These are phyloP conservation scores for Cosmia pyralina DNA, from an alignment of 2,888 invertebrate species.

Conservation along the genomic window DNA sequence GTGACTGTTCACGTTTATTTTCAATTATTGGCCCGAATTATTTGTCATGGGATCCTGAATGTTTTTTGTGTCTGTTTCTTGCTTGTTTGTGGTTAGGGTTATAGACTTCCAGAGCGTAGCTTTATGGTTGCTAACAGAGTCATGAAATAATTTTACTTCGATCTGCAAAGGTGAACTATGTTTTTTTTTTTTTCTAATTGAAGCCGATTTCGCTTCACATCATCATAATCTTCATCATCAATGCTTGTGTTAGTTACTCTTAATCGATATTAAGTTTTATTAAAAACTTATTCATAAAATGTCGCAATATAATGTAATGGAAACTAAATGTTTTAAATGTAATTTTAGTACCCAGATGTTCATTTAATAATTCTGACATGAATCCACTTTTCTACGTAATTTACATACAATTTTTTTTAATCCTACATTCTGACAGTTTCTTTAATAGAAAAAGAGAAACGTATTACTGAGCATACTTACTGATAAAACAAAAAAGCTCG, in stretches of 20 bases:
- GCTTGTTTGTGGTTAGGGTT: slow-evolving; percentile 3
- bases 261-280: too few relatives aligned
- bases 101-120: neutral
- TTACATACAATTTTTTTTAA: slow-evolving; percentile 16
- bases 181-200: neutral
- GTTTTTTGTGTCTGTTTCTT: slow-evolving; percentile 33
- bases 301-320: neutral
- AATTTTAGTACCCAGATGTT: neutral
- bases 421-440: slow-evolving; percentile 19
- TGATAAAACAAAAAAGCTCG: slow-evolving; percentile 2
- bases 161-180: too few relatives aligned
- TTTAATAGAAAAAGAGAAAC: slow-evolving; percentile 17
- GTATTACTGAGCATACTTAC: neutral
- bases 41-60: slow-evolving; percentile 58
- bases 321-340: neutral
- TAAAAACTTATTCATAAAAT: neutral
- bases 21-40: slow-evolving; percentile 67
- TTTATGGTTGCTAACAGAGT: neutral
- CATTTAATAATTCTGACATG: slow-evolving; percentile 20
- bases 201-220: neutral
- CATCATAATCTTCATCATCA: too few relatives aligned
- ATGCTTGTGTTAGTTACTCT: neutral
- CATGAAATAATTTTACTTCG: neutral
- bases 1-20: slow-evolving; percentile 61
- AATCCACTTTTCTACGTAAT: slow-evolving; percentile 8